These are phyloP conservation scores for Erithacus rubecula DNA, from an alignment of 2,797 vertebrate species.

Conservation along the genomic window DNA sequence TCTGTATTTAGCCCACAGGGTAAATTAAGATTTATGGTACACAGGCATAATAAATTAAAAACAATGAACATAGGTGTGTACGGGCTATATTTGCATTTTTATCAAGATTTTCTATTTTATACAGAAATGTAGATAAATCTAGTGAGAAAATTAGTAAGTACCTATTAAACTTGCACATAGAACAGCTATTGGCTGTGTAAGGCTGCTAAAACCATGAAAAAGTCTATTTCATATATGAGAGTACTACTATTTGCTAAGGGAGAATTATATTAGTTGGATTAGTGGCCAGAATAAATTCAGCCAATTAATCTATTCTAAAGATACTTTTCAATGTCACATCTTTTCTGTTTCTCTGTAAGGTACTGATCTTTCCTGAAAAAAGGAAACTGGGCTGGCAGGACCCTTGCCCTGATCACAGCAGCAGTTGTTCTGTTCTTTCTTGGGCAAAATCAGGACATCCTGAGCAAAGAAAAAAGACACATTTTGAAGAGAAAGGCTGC, in stretches of 20 bases:
- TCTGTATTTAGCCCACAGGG: background rate
- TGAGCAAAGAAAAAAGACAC: background rate
- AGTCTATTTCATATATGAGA: background rate
- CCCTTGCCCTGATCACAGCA: background rate
- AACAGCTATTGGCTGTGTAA: background rate
- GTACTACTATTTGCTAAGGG: background rate
- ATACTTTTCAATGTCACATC: background rate
- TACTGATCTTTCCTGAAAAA: background rate
- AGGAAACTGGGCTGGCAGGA: background rate
- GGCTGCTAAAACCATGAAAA: background rate
- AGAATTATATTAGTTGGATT: background rate
- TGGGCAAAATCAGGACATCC: background rate
- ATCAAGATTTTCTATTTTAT: background rate
- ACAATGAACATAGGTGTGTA: background rate
- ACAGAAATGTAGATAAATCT: background rate
- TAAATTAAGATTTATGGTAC: constrained; percentile 12
- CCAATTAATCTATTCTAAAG: background rate
- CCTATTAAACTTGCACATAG: background rate
- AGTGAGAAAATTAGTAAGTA: background rate
- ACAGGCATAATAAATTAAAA: background rate
- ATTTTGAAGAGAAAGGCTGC: background rate
- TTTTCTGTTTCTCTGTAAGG: background rate
- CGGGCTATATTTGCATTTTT: background rate
- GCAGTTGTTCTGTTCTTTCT: background rate
- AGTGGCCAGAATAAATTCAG: background rate